Evolutionary conservation across 2,797 vertebrate species (phyloP).

Genomic region (Fratercula arctica): DNA sequence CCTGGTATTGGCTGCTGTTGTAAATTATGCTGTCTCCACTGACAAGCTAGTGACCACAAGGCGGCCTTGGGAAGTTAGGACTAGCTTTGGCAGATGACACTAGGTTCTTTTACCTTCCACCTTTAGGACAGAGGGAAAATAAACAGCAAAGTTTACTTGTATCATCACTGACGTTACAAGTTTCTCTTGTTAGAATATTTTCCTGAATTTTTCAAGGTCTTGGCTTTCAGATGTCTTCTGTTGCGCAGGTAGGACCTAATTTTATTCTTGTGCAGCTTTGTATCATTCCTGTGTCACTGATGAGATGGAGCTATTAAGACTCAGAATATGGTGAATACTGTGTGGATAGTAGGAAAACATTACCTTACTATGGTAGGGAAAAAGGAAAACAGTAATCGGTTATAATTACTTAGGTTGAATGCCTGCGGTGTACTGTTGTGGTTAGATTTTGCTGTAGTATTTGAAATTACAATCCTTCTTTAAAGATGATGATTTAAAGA

Average conservation of each 20-base stretch:
- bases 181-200: neutral
- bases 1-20: neutral
- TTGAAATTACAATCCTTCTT: neutral
- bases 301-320: neutral
- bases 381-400: neutral
- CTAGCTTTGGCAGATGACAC: neutral
- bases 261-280: neutral
- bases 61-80: neutral
- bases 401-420: neutral
- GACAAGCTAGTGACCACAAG: neutral
- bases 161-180: neutral
- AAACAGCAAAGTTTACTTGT: neutral
- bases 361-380: neutral
- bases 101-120: neutral
- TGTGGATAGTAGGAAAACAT: neutral
- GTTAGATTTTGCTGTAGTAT: neutral
- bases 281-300: neutral
- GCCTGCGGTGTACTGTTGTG: neutral
- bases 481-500: neutral
- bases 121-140: neutral
- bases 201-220: neutral
- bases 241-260: neutral
- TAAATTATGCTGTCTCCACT: neutral
- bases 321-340: neutral
- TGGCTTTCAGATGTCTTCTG: neutral